Base-by-base conservation (phyloP, 1,140 invertebrate species). In the Pteromalus puparum region DNA sequence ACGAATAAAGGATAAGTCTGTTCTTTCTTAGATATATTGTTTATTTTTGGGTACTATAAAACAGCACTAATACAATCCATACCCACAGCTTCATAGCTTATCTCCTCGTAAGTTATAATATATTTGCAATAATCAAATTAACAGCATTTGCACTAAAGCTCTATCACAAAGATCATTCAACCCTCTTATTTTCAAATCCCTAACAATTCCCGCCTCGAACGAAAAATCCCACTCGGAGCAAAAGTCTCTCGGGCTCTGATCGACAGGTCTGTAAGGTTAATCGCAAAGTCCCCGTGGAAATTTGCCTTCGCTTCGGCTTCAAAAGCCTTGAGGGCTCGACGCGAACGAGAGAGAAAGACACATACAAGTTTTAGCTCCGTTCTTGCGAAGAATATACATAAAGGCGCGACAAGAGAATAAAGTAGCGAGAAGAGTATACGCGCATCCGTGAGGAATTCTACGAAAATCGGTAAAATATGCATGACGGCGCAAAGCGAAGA, bases 401-500 rank as follows among this genome's bases (percentile, higher is more conserved):
- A 84, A 28, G 10, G 42, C 46, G 46, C n/a, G 68, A 75, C 38
- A 82, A 68, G 12, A 74, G 84, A 86, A 65, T 73, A 83, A 46
- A 83, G 76, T 80, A 87, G 74, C 81, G 83, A 85, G 48, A 78
- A 85, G 72, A 48, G 26, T n/a, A n/a, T n/a, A n/a, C 34, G 82
- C 42, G 79, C 87, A 85, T 87, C 88, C 87, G 87, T 83, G 86
- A 88, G 88, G 87, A 91, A 90, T 91, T 90, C 89, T 30, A 90
- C 90, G 90, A 90, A 90, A 91, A 91, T 92, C 87, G 88, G 90
- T 91, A 89, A 92, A 91, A 91, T 92, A 92, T 92, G 91, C 91
- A 91, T 91, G 90, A 89, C 88, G 85, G 12, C n/a, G 13, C 21
- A n/a, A 38, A n/a, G 4, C 7, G 2, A 34, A 21, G 67, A n/a